phyloP scores from a whole-genome alignment of 2,888 invertebrate species.

The Acrobasis consociella region DNA sequence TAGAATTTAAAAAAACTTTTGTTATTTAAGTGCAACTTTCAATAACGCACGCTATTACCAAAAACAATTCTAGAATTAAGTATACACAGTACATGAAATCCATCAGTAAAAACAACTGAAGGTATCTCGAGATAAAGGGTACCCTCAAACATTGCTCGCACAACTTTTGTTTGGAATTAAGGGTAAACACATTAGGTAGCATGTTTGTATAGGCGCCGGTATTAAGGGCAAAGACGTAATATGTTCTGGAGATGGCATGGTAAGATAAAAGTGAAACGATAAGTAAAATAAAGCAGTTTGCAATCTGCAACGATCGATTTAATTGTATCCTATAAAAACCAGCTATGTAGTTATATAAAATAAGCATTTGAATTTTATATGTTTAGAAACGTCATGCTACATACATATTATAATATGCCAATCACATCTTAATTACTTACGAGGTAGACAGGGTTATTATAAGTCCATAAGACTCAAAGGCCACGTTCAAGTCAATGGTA shows the following conservation, averaged over 20 bases:
- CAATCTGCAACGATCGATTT: no score
- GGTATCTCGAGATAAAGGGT: slow-evolving; percentile 48
- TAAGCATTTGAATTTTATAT: no score
- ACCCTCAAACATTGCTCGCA: slow-evolving; percentile 50
- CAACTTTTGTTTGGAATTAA: slow-evolving; percentile 75
- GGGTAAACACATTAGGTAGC: slow-evolving; percentile 78
- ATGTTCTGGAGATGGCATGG: neutral
- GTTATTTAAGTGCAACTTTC: neutral
- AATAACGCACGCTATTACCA: neutral
- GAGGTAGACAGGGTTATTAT: no score
- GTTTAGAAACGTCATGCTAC: no score
- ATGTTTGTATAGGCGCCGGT: slow-evolving; percentile 73
- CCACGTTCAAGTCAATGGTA: no score
- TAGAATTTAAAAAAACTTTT: no score
- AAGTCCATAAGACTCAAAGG: no score
- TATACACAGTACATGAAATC: slow-evolving; percentile 14
- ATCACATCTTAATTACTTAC: no score
- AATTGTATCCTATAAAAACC: no score
- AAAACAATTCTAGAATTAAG: slow-evolving; percentile 9
- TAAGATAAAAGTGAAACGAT: neutral
- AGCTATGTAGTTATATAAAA: no score
- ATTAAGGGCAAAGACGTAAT: slow-evolving; percentile 36
- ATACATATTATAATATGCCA: no score
- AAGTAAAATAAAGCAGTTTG: no score
- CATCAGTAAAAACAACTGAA: slow-evolving; percentile 40